A percentile compares a stretch with the other conserved stretches of the same genome.
Evolutionary conservation across 2,113 vertebrate species (phyloP).

Genomic region (Anhinga anhinga): DNA sequence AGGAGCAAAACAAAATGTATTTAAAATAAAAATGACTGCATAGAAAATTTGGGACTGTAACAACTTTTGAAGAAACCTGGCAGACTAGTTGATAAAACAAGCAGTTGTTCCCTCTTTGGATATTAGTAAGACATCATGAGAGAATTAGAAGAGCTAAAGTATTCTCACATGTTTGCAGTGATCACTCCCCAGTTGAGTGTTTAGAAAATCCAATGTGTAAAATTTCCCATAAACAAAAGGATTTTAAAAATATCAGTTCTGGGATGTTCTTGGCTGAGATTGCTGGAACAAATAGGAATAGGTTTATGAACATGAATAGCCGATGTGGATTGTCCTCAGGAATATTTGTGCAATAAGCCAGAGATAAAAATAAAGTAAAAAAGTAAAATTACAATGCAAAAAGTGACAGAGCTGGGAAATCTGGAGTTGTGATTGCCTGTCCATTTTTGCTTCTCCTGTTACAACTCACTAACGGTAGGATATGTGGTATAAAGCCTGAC

Average conservation of each 20-base stretch:
- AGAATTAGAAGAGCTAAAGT: slow-evolving; percentile 73
- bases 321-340: slow-evolving; percentile 46
- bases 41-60: slow-evolving; percentile 10
- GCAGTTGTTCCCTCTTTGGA: slow-evolving; percentile 50
- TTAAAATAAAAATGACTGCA: neutral
- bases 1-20: slow-evolving; percentile 10
- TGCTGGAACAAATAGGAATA: slow-evolving; percentile 32
- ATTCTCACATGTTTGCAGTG: slow-evolving; percentile 72
- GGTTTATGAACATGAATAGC: slow-evolving; percentile 67
- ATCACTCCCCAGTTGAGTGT: slow-evolving; percentile 45
- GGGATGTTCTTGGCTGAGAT: slow-evolving; percentile 70
- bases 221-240: slow-evolving; percentile 73
- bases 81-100: slow-evolving; percentile 36
- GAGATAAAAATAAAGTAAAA: neutral
- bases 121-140: slow-evolving; percentile 72
- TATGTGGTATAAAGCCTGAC: neutral
- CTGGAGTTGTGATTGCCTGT: neutral
- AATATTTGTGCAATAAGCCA: slow-evolving; percentile 20
- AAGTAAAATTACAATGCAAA: neutral
- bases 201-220: slow-evolving; percentile 73
- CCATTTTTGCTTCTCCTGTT: neutral
- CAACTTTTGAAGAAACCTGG: slow-evolving; percentile 66
- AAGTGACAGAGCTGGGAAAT: neutral
- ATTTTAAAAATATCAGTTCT: slow-evolving; percentile 66
- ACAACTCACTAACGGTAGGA: neutral